Evolutionary conservation across 2,888 invertebrate genomes (phyloP).

Genomic region (Trichogramma evanescens): DNA sequence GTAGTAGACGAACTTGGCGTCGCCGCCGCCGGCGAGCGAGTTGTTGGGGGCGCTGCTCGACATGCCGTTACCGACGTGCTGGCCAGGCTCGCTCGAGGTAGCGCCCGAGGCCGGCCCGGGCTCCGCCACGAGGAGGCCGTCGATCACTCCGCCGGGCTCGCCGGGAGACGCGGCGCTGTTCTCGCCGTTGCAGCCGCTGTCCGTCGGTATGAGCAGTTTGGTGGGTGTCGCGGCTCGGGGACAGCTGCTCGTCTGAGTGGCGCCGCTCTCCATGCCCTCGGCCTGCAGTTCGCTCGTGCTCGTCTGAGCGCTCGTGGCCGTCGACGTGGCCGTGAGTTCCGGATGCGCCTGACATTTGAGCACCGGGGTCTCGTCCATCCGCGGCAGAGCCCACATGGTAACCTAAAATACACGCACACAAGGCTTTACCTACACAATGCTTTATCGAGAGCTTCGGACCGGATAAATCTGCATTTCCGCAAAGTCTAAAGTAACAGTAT

Average conservation of each 20-base stretch:
- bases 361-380: slow-evolving; percentile 65
- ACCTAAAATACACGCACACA: slow-evolving; percentile 39
- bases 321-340: slow-evolving; percentile 25
- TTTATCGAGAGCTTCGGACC: no score
- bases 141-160: neutral
- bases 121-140: neutral
- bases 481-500: no score
- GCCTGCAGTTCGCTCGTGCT: neutral
- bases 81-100: neutral
- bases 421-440: neutral
- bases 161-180: no score
- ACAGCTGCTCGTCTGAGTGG: neutral
- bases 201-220: slow-evolving; percentile 22
- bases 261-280: no score
- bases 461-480: no score
- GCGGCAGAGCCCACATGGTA: slow-evolving; percentile 58
- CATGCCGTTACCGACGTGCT: neutral
- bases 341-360: slow-evolving; percentile 52
- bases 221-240: slow-evolving; percentile 40
- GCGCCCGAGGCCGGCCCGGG: neutral
- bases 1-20: slow-evolving; percentile 15
- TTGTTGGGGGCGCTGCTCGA: slow-evolving; percentile 30
- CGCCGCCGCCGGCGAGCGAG: slow-evolving; percentile 28
- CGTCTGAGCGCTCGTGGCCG: slow-evolving; percentile 13
- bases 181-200: neutral